Evolutionary conservation across 2,888 invertebrate species (phyloP).

Genomic region (Trimorus sp.): DNA sequence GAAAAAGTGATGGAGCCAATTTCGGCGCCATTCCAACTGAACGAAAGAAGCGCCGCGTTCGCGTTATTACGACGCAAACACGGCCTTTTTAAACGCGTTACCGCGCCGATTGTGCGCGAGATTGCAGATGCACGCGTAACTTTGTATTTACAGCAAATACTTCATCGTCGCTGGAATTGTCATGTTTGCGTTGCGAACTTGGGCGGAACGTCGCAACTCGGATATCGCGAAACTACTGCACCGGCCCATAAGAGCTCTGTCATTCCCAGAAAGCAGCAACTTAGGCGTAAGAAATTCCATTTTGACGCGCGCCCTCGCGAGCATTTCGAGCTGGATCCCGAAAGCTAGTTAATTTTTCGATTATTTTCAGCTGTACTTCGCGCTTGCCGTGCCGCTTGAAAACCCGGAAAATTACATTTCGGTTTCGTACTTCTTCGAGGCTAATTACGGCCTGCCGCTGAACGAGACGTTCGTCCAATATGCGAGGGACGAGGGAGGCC

Average conservation of each 20-base stretch:
- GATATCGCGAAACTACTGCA: constrained; percentile 77
- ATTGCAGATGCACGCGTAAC: constrained; percentile 39
- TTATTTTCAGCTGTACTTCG: constrained; percentile 85
- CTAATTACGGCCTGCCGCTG: constrained; percentile 85
- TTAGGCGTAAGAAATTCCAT: constrained; percentile 74
- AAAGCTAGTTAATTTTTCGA: too few species aligned
- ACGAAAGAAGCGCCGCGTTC: background rate
- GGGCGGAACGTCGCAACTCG: constrained; percentile 70
- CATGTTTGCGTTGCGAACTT: constrained; percentile 57
- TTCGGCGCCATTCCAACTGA: too few species aligned
- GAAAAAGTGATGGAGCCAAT: too few species aligned
- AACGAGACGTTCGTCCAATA: constrained; percentile 80
- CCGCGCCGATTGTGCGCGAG: constrained; percentile 23
- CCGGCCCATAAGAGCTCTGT: constrained; percentile 77
- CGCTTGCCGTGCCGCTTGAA: constrained; percentile 87
- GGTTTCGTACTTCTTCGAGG: constrained; percentile 89
- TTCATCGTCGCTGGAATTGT: constrained; percentile 59
- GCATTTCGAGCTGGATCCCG: too few species aligned
- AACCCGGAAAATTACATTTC: constrained; percentile 87
- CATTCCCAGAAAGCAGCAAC: constrained; percentile 78
- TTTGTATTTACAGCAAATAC: constrained; percentile 57
- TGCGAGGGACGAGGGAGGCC: constrained; percentile 4
- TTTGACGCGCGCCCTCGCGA: constrained; percentile 20
- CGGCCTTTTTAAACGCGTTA: constrained; percentile 21
- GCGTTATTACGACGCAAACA: constrained; percentile 5